A percentile compares a stretch with the other conserved stretches of the same genome.
Conservation (phyloP, 2,888 invertebrate species). For the Melanostoma mellinum region DNA sequence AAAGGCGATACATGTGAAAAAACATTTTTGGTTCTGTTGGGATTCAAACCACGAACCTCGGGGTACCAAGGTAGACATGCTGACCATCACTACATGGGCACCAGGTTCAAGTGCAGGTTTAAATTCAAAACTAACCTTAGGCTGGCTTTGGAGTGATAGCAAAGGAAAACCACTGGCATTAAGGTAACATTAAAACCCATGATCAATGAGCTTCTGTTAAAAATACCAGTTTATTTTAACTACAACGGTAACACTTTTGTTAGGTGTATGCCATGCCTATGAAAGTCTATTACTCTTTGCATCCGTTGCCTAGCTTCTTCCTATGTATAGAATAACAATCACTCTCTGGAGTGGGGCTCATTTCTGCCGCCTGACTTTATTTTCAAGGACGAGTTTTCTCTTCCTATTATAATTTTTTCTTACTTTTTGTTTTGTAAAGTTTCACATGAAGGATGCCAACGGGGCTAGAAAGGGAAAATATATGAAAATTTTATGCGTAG, state of each 20-base stretch:
- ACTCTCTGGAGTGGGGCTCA: conserved; percentile 2
- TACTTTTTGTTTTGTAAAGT: conserved; percentile 21
- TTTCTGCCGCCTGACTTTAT: conserved; percentile 43
- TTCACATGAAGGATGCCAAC: conserved; percentile 9
- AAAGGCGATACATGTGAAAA: too few relatives aligned
- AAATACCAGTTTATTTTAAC: too few relatives aligned
- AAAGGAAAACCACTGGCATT: too few relatives aligned
- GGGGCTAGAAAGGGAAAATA: conserved; percentile 35
- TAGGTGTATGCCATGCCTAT: neutral
- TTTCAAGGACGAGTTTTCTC: conserved; percentile 58
- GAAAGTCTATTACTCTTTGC: neutral
- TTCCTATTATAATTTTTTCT: neutral
- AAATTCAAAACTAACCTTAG: too few relatives aligned
- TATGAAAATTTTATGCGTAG: conserved; percentile 70
- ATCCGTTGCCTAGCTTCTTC: conserved; percentile 4
- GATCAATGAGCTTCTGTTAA: too few relatives aligned
- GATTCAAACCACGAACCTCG: too few relatives aligned
- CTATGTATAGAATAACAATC: conserved; percentile 1
- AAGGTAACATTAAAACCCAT: too few relatives aligned
- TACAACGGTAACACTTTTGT: neutral
- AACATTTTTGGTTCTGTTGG: too few relatives aligned
- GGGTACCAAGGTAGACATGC: too few relatives aligned
- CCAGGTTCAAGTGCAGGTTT: too few relatives aligned
- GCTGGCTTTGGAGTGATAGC: too few relatives aligned
- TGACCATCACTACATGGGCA: too few relatives aligned